phyloP scores from a whole-genome alignment of 2,888 invertebrate species.

The Chrysina gloriosa region DNA sequence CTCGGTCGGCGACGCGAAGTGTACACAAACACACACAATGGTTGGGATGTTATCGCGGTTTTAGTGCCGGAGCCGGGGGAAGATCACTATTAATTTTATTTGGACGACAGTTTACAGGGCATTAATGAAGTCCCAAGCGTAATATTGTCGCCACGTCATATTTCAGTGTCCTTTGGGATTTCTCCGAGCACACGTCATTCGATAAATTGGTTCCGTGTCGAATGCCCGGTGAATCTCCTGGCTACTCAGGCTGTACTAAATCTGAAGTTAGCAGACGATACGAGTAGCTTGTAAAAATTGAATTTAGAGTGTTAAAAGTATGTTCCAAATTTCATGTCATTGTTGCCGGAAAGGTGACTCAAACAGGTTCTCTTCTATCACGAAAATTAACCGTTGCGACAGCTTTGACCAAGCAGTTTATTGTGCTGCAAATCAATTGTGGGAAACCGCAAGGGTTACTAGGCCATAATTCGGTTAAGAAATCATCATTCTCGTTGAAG shows the following conservation, averaged over 20 bases:
- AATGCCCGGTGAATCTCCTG: conserved; percentile 26
- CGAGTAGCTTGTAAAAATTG: too few relatives aligned
- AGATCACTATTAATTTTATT: conserved; percentile 66
- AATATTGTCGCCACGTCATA: conserved; percentile 66
- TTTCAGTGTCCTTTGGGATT: conserved; percentile 61
- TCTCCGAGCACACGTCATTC: conserved; percentile 30
- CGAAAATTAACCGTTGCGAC: too few relatives aligned
- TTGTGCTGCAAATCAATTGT: too few relatives aligned
- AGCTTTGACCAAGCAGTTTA: too few relatives aligned
- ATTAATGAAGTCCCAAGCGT: conserved; percentile 67
- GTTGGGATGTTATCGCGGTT: conserved; percentile 48
- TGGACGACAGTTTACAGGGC: conserved; percentile 66
- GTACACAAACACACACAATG: conserved; percentile 31
- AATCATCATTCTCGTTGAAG: too few relatives aligned
- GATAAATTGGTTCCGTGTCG: conserved; percentile 41
- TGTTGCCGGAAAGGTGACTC: too few relatives aligned
- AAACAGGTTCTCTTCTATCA: too few relatives aligned
- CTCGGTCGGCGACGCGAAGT: conserved; percentile 12
- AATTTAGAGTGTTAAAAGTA: too few relatives aligned
- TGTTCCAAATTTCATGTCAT: too few relatives aligned
- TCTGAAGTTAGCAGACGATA: too few relatives aligned
- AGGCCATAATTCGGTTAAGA: too few relatives aligned
- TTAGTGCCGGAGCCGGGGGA: conserved; percentile 53
- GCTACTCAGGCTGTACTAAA: conserved; percentile 8
- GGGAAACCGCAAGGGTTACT: too few relatives aligned